Conservation (phyloP, 2,888 invertebrate species). For the Tetragonula carbonaria region DNA sequence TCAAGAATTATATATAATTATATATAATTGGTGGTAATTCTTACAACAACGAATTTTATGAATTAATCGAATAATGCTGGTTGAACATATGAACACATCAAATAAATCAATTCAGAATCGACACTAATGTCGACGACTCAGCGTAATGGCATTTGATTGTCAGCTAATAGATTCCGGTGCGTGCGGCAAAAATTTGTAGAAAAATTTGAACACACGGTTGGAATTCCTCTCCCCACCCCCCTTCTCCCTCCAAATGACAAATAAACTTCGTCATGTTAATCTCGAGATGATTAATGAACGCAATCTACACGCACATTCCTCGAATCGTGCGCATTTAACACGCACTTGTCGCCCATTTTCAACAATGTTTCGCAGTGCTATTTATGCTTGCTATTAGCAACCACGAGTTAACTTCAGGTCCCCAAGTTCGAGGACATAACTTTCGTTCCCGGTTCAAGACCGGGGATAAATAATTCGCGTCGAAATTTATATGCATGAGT, state of each 20-base stretch:
- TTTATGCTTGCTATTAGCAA: not conserved
- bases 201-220: not conserved
- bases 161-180: too few relatives aligned
- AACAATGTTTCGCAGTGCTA: not conserved
- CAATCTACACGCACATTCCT: conserved; percentile 1
- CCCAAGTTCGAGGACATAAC: not conserved
- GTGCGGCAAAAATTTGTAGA: not conserved
- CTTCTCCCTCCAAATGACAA: not conserved
- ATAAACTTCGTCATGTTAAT: conserved; percentile 12
- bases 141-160: too few relatives aligned
- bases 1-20: too few relatives aligned
- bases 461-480: not conserved
- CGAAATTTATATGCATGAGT: not conserved
- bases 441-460: not conserved
- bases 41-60: too few relatives aligned
- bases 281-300: not conserved
- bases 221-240: too few relatives aligned
- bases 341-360: not conserved
- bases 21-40: too few relatives aligned
- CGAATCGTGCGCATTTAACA: not conserved
- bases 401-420: not conserved
- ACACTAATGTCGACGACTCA: too few relatives aligned
- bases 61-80: too few relatives aligned
- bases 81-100: too few relatives aligned
- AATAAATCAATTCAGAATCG: too few relatives aligned